Conservation (phyloP, 2,888 invertebrate genomes). For the Venustoraphidia nigricollis region DNA sequence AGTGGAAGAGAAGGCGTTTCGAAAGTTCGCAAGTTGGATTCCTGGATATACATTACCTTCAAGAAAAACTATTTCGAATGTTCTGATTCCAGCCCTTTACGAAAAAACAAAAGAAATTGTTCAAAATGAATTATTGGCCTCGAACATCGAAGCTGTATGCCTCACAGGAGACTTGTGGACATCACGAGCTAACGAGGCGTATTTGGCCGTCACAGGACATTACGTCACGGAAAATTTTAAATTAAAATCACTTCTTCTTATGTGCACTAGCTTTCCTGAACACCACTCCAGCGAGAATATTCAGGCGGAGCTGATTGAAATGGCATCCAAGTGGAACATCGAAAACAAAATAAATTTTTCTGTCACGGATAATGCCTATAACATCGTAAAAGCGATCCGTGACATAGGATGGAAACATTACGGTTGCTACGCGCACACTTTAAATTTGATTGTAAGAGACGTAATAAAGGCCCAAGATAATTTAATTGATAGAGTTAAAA, state of each 20-base stretch:
- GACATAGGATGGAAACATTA: neutral
- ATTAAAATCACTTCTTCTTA: neutral
- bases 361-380: neutral
- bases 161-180: neutral
- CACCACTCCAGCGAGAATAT: neutral
- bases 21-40: too few relatives aligned
- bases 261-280: neutral
- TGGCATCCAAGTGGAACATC: neutral
- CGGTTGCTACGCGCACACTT: neutral
- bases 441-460: neutral
- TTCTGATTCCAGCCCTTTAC: too few relatives aligned
- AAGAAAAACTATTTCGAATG: too few relatives aligned
- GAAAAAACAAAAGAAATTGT: too few relatives aligned
- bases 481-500: neutral
- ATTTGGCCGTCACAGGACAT: neutral
- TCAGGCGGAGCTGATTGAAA: neutral
- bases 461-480: neutral
- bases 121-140: too few relatives aligned
- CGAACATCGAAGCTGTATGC: slow-evolving; percentile 1
- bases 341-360: neutral
- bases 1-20: too few relatives aligned
- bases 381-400: neutral
- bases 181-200: neutral
- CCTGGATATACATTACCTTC: too few relatives aligned
- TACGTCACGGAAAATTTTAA: neutral